Evolutionary conservation across 2,888 invertebrate genomes (phyloP), one percentile per base, ranked within the genome.

Genomic region (Helicoverpa assulta): DNA sequence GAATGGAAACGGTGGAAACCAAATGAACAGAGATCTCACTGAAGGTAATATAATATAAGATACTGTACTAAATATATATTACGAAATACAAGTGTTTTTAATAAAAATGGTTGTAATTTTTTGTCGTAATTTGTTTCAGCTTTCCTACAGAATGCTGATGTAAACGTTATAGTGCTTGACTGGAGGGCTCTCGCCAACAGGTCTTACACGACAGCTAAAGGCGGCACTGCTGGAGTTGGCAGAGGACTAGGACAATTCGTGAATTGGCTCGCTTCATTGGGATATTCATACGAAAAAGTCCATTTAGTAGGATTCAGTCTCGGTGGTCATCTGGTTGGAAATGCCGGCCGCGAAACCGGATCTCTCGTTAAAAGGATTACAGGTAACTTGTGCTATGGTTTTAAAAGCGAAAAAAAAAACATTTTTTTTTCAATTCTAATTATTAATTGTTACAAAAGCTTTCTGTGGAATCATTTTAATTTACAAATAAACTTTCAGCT

Each of bases 261-360:
- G 2, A 82, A 78, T 16, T 92, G 91, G 91, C 77, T 94, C 19
- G 85, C 80, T 2, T 73, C 65, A 8, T 66, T 86, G 3, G 92
- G 91, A 6, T 73, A 87, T 0, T 81, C 86, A 0, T 92, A 88
- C 52, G 84, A 90, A 10, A 90, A 61, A 50, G 82, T 93, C 19
- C 95, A 96, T 66, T 78, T 96, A 7, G 89, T 95, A 8, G 95
- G 95, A 0, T 95, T 94, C 85, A 95, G 95, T 80, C 90, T 95
- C 51, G 95, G 95, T 2, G 95, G 91, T 1, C 95, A 96, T 78
- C 76, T 95, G 19, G 91, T 93, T 37, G 95, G 94, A 2, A 90
- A 85, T 29, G 93, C 94, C 47, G 93, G 93, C 0, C 88, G 92
- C 66, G 86, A 86, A 55, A 87, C 90, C 1, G 75, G 82, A 5